Evolutionary conservation across 2,113 vertebrate species (phyloP).

Genomic region (Corvus hawaiiensis): DNA sequence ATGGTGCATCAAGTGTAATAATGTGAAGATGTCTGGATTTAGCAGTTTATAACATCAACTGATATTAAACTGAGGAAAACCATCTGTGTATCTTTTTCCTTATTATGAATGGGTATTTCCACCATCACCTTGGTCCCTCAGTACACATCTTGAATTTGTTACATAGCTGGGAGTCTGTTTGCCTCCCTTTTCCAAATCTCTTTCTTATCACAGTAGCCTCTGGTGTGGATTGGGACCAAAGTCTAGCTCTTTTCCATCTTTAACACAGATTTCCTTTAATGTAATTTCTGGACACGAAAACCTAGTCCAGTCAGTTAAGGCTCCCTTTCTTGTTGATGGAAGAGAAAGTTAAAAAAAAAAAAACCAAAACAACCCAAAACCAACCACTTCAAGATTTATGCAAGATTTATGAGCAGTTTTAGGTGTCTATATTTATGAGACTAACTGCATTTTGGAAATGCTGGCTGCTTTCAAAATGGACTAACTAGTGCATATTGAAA

Average conservation of each 20-base stretch:
- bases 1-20: constrained; percentile 56
- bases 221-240: not conserved
- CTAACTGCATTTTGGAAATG: not conserved
- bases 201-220: not conserved
- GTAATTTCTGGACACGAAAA: not conserved
- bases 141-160: not conserved
- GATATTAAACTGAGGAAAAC: constrained; percentile 66
- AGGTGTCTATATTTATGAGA: not conserved
- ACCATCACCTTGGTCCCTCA: not conserved
- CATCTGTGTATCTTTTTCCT: not conserved
- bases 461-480: not conserved
- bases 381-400: not conserved
- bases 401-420: not conserved
- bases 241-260: not conserved
- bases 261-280: not conserved
- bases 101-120: not conserved
- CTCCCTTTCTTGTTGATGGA: not conserved
- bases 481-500: not conserved
- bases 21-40: constrained; percentile 65
- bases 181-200: not conserved
- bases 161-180: not conserved
- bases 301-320: not conserved
- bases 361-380: not conserved
- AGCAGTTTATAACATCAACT: constrained; percentile 37
- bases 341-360: not conserved